Percentiles rank a stretch among this genome's conserved stretches.
These are phyloP conservation scores for Gandaritis pyraliata DNA, from an alignment of 2,888 invertebrate species.

Conservation along the genomic window DNA sequence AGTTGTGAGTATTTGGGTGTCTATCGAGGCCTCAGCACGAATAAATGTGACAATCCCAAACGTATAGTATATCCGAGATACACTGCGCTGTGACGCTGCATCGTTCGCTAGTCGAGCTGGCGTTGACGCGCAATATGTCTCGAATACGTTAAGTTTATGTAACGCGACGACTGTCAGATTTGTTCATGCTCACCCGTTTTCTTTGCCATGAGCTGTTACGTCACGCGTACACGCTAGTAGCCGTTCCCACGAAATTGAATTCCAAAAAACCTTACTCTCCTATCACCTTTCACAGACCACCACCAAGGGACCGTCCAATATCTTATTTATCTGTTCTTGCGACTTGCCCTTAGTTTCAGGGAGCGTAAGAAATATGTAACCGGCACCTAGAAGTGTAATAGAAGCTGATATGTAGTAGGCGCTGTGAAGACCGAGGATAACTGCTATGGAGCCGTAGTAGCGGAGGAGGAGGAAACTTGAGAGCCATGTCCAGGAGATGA, in stretches of 20 bases:
- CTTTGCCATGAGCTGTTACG: too few species aligned
- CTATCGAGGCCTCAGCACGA: too few species aligned
- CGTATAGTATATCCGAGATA: too few species aligned
- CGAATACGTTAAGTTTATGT: too few species aligned
- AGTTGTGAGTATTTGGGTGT: too few species aligned
- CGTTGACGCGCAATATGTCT: too few species aligned
- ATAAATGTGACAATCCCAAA: too few species aligned
- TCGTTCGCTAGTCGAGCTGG: too few species aligned
- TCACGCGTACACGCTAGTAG: too few species aligned
- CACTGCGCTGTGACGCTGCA: too few species aligned
- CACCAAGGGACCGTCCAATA: slow-evolving; percentile 64
- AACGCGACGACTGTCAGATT: too few species aligned
- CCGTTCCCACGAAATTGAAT: slow-evolving; percentile 18
- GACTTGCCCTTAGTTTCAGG: slow-evolving; percentile 74
- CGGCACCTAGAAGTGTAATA: slow-evolving; percentile 68
- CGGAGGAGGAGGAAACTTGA: slow-evolving; percentile 74
- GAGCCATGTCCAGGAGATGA: slow-evolving; percentile 79
- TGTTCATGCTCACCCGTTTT: too few species aligned
- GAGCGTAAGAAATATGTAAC: slow-evolving; percentile 62
- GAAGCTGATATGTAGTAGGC: slow-evolving; percentile 74
- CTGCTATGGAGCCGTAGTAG: slow-evolving; percentile 70
- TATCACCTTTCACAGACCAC: slow-evolving; percentile 50
- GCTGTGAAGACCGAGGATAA: slow-evolving; percentile 69
- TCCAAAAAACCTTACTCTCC: slow-evolving; percentile 47
- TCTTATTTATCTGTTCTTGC: slow-evolving; percentile 67